Base-by-base conservation (phyloP, 2,888 invertebrate genomes). In the Biston stratarius region DNA sequence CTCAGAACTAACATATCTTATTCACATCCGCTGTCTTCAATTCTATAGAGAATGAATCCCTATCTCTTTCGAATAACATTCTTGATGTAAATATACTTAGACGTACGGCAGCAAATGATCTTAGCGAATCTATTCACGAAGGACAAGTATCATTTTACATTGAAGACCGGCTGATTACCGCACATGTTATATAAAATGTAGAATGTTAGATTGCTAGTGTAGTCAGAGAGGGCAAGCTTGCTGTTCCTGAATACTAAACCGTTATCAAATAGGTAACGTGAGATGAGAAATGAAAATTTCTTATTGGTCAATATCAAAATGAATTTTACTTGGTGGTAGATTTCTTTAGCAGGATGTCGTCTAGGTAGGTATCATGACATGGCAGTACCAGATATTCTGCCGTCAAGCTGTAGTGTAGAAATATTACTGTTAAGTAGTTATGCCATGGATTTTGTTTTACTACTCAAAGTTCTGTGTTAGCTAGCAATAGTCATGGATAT, bases 131-230 rank as follows among this genome's bases (percentile, higher is more conserved):
- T 65, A 69, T 74, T 75, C 71, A 71, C 64, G 66, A 70, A 63
- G 66, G 59, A 66, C 69, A 61, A 68, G 69, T 74, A 69, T 75
- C 74, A 73, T 72, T 74, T 75, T 74, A 77, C 75, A 75, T 74
- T 70, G 68, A 70, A 70, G 63, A 72, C 68, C 69, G 64, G 69
- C 69, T 73, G 70, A 76, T 75, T 74, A 74, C 70, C 45, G 61
- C 62, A 42, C 59, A 55, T 64, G 24, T n/a, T 63, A 61, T 69
- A 72, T 74, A 73, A 36, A 52, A 51, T 58, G 53, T 65, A 44
- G 49, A 55, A 55, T 38, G 44, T 59, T 15, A 42, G 53, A 68
- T 64, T 55, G 57, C 55, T 58, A 59, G 63, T 42, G 47, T 55
- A 49, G 49, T 40, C 42, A 15, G 49, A 55, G 38, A 53, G 42